phyloP scores from a whole-genome alignment of 2,113 vertebrate species.

The Nettapus auritus region DNA sequence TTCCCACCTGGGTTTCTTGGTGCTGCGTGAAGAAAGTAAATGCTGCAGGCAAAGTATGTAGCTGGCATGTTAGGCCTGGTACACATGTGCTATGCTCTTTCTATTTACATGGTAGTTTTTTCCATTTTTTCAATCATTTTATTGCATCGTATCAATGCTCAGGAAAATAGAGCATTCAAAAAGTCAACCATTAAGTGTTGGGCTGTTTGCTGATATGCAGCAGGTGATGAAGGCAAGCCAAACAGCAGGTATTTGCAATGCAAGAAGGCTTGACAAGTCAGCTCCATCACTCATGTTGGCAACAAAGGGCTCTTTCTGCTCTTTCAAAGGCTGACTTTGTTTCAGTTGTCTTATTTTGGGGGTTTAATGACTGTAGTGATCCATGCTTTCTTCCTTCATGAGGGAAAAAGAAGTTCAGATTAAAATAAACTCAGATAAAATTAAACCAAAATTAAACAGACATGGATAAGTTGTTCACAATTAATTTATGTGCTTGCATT shows the following conservation, averaged over 20 bases:
- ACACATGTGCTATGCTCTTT: not conserved
- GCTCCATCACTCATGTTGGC: not conserved
- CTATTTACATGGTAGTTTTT: not conserved
- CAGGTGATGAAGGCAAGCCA: not conserved
- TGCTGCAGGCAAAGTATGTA: not conserved
- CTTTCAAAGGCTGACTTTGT: not conserved
- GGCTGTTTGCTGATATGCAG: not conserved
- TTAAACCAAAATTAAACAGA: not conserved
- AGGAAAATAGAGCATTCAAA: not conserved
- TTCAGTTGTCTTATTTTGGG: not conserved
- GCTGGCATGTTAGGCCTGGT: not conserved
- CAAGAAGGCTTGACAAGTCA: not conserved
- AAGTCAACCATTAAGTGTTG: not conserved
- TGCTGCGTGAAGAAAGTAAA: not conserved
- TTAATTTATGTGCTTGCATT: not conserved
- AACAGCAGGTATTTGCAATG: not conserved
- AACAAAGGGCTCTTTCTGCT: not conserved
- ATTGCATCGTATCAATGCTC: not conserved
- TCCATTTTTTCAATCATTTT: not conserved
- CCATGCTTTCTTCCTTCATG: not conserved
- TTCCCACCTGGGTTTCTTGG: not conserved
- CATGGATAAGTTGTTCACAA: not conserved
- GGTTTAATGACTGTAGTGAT: not conserved
- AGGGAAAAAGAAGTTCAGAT: not conserved
- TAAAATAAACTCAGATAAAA: not conserved